Conservation (phyloP, 2,888 invertebrate genomes). For the Stictocephala bisonia region DNA sequence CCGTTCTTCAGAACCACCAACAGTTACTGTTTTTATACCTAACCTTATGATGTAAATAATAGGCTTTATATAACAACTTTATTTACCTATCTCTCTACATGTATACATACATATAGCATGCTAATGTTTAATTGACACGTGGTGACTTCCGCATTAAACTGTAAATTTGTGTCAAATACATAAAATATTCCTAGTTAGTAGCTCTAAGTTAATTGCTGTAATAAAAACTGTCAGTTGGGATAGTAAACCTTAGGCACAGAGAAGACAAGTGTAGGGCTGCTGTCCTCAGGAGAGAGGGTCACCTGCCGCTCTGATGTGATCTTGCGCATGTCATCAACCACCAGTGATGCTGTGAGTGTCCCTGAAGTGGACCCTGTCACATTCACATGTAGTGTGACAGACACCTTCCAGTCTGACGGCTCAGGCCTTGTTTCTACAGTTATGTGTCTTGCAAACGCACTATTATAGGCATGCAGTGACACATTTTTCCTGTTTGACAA, state of each 20-base stretch:
- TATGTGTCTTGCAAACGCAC: conserved; percentile 71
- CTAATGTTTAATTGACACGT: too few species aligned
- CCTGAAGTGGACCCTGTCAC: neutral
- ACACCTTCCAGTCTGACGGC: conserved; percentile 44
- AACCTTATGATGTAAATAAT: too few species aligned
- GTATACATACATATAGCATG: too few species aligned
- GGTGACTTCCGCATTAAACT: too few species aligned
- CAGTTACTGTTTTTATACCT: too few species aligned
- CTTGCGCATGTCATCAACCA: neutral
- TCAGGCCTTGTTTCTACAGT: conserved; percentile 42
- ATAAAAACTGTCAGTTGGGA: too few species aligned
- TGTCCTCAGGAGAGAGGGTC: conserved; percentile 2
- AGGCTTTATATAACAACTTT: too few species aligned
- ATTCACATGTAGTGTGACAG: conserved; percentile 40
- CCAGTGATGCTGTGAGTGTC: conserved; percentile 8
- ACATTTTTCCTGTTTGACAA: conserved; percentile 72
- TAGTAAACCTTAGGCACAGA: conserved; percentile 33
- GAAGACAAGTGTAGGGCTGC: conserved; percentile 14
- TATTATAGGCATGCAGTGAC: conserved; percentile 73
- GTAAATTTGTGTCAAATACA: too few species aligned
- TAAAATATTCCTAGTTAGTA: too few species aligned
- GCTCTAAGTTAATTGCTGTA: too few species aligned
- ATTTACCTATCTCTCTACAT: too few species aligned
- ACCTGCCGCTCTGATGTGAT: neutral
- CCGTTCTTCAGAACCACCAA: too few species aligned